Percentiles rank a stretch among this genome's conserved stretches.
phyloP scores from a whole-genome alignment of 2,113 vertebrate genomes.

The Lepisosteus oculatus region DNA sequence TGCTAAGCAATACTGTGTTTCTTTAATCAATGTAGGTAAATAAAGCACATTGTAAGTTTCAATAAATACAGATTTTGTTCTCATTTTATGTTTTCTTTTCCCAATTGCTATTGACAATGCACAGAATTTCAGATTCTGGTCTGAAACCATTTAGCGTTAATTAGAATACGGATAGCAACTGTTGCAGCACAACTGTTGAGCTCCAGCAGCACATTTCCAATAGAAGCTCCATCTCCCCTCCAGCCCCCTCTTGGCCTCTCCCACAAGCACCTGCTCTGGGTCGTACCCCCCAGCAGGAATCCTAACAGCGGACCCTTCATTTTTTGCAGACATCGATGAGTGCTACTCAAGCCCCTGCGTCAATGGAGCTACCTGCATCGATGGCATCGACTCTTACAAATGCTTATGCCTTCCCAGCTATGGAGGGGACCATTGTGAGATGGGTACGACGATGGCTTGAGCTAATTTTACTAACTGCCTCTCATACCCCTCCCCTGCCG shows the following conservation, averaged over 20 bases:
- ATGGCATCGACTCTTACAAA: conserved; percentile 88
- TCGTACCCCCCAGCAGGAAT: conserved; percentile 47
- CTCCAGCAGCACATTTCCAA: conserved; percentile 44
- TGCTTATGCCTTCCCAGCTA: conserved; percentile 99
- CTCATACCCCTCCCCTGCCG: conserved; percentile 37
- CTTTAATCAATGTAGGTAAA: no score
- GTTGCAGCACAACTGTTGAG: conserved; percentile 36
- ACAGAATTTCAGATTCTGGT: no score
- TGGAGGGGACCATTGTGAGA: conserved; percentile 91
- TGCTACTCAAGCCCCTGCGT: conserved; percentile 91
- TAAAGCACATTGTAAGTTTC: no score
- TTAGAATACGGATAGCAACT: conserved; percentile 24
- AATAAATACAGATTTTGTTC: no score
- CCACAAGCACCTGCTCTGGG: conserved; percentile 34
- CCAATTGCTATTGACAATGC: no score
- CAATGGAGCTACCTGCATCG: conserved; percentile 96
- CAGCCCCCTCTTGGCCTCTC: conserved; percentile 9
- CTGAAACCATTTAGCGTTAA: no score
- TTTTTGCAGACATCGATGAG: conserved; percentile 95
- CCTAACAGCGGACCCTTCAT: conserved; percentile 82
- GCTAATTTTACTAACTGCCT: conserved; percentile 83
- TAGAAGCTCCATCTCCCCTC: conserved; percentile 30
- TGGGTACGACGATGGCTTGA: conserved; percentile 92
- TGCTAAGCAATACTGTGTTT: no score
- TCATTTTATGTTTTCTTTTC: no score